Evolutionary conservation across 2,113 vertebrate species (phyloP), one percentile per base, ranked within the genome.

Genomic region (Perca schrenkii): DNA sequence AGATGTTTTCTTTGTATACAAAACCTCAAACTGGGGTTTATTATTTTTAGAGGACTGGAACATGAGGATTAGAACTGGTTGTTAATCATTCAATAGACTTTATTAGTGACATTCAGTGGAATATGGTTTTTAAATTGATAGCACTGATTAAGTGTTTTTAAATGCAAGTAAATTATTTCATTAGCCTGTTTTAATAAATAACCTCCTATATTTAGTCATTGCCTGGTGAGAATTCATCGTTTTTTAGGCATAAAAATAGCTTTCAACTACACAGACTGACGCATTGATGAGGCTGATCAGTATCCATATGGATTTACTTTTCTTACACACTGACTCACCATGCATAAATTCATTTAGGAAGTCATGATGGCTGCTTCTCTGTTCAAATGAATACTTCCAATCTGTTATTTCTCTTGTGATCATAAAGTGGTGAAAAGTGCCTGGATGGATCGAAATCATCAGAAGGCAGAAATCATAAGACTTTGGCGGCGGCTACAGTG

Each of bases 321-420:
- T 61, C 6, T 66, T 49, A 43, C 56, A 85, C 34, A 0, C 36
- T 65, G 64, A 84, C 61, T 88, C 79, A 74, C 16, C 31, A 21
- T 74, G 72, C 75, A 88, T 72, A 56, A 68, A 86, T 86, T 77
- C 4, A 75, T 72, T 84, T 43, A 61, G 28, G 43, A 68, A 68
- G 43, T 54, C 49, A 69, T 19, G 17, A 57, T 54, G 49, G 46
- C 60, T 46, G 63, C 70, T 43, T 72, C 31, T 63, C 52, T 49
- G 74, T 71, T 76, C 11, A 80, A 60, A 76, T 60, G 21, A 49
- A 28, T 46, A 43, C 67, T 64, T 81, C 65, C 46, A 64, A 66
- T 77, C 60, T 54, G 36, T 66, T 67, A 46, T 62, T 71, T 65
- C 74, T 83, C 60, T 58, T 2, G 56, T 67, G 64, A 54, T 79